Base-by-base conservation (phyloP, 2,888 invertebrate genomes). In the Drosophila affinis region DNA sequence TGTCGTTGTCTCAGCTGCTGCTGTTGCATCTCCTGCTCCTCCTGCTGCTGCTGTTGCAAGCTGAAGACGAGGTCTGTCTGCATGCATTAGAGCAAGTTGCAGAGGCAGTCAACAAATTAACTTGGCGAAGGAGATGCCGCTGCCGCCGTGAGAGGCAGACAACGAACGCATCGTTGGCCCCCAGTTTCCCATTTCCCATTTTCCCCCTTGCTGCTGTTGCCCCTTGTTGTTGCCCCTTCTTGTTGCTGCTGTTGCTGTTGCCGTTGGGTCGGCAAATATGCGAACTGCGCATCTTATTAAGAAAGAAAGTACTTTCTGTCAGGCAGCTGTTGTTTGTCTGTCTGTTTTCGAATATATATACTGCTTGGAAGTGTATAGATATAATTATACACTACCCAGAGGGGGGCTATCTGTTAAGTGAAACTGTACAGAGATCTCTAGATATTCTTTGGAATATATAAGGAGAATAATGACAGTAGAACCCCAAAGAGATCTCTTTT, bases 281-380 rank as follows among this genome's bases (percentile, higher is more conserved):
- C 77, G 67, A 80, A 70, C 79, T 87, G 83, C 87, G 83, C 83
- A 83, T 83, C 83, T 87, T 83, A 87, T 83, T 83, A 83, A 83
- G 83, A 83, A 87, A 88, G 87, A 86, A 88, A 86, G 85, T 88
- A 86, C 87, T 88, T 86, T 88, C 82, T 71, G 82, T 86, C 87
- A 82, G 78, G 69, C 84, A 82, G 73, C 64, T 72, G 72, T 55
- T 72, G 63, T 58, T 70, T 84, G 62, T 68, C 48, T 67, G 67
- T 59, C 61, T 60, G 62, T 63, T 61, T 70, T 70, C 71, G 44
- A 56, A 67, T 12, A 56, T 39, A 56, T 65, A 55, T n/a, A 18
- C 60, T 60, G 47, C 51, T 39, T 60, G 34, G 48, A 68, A 55
- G 46, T 55, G 45, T 49, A 44, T 55, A 46, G 21, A 54, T 39